Evolutionary conservation across 2,888 invertebrate species (phyloP).

Genomic region (Drosophila acutilabella): DNA sequence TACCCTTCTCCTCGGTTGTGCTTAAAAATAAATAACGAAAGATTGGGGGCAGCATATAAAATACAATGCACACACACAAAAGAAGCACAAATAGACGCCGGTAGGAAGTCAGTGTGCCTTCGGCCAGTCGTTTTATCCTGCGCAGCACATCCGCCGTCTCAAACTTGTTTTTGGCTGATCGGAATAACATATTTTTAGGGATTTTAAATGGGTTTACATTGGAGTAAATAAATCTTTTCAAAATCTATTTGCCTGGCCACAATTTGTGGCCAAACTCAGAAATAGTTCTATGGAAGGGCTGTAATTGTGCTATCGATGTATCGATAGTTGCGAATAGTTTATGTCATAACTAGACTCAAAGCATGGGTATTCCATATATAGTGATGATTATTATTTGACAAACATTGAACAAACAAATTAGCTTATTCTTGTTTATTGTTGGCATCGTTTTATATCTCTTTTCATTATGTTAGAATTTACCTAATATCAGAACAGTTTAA

Average conservation of each 20-base stretch:
- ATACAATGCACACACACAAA: slow-evolving; percentile 87
- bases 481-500: neutral
- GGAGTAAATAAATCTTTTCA: slow-evolving; percentile 35
- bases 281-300: slow-evolving; percentile 27
- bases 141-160: slow-evolving; percentile 83
- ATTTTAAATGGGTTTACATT: slow-evolving; percentile 52
- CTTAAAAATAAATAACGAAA: slow-evolving; percentile 88
- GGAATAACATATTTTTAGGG: slow-evolving; percentile 79
- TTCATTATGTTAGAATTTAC: neutral
- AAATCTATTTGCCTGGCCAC: slow-evolving; percentile 58
- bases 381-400: neutral
- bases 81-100: slow-evolving; percentile 84
- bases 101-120: slow-evolving; percentile 83
- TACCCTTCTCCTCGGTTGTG: slow-evolving; percentile 85
- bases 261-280: slow-evolving; percentile 56
- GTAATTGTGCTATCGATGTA: slow-evolving; percentile 36
- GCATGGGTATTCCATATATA: neutral
- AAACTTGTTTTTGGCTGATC: slow-evolving; percentile 83
- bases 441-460: neutral
- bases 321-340: slow-evolving; percentile 31
- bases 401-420: neutral
- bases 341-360: neutral
- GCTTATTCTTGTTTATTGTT: neutral
- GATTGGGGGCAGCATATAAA: slow-evolving; percentile 89
- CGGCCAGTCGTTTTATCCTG: slow-evolving; percentile 81